Percentiles rank a stretch among this genome's conserved stretches.
Evolutionary conservation across 2,797 vertebrate species (phyloP).

Genomic region (Dryobates pubescens): DNA sequence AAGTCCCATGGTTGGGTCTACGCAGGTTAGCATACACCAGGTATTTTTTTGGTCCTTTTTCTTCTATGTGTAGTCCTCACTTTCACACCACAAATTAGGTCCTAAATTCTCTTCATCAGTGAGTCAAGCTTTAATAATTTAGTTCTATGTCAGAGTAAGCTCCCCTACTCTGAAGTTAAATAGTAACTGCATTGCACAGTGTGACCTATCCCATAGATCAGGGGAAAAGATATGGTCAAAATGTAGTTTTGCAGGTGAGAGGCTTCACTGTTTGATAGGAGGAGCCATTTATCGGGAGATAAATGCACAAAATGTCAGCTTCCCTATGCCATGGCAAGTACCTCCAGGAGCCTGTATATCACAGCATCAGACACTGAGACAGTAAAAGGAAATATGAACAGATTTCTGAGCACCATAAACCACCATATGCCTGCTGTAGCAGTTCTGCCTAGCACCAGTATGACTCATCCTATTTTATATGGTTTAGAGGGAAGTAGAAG

Average conservation of each 20-base stretch:
- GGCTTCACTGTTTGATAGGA: background rate
- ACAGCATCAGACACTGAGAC: conserved; percentile 27
- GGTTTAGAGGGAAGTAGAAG: background rate
- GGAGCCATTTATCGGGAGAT: conserved; percentile 28
- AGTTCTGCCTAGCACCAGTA: conserved; percentile 6
- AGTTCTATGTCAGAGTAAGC: background rate
- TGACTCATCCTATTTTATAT: conserved; percentile 29
- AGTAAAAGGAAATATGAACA: conserved; percentile 48
- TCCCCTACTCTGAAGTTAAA: background rate
- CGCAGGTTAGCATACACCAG: background rate
- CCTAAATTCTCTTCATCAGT: conserved; percentile 9
- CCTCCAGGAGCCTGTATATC: conserved; percentile 44
- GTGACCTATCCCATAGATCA: conserved; percentile 10
- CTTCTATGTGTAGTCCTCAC: background rate
- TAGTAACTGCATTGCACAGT: background rate
- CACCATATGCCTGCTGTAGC: conserved; percentile 24
- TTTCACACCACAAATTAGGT: conserved; percentile 8
- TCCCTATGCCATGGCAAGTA: conserved; percentile 12
- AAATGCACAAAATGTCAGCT: conserved; percentile 32
- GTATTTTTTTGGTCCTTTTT: background rate
- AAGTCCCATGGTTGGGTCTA: background rate
- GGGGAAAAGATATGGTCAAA: conserved; percentile 10
- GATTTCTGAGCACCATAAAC: conserved; percentile 45
- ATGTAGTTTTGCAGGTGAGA: conserved; percentile 18
- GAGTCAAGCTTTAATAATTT: conserved; percentile 43